phyloP scores from a whole-genome alignment of 2,888 invertebrate genomes.

The Biston stratarius region DNA sequence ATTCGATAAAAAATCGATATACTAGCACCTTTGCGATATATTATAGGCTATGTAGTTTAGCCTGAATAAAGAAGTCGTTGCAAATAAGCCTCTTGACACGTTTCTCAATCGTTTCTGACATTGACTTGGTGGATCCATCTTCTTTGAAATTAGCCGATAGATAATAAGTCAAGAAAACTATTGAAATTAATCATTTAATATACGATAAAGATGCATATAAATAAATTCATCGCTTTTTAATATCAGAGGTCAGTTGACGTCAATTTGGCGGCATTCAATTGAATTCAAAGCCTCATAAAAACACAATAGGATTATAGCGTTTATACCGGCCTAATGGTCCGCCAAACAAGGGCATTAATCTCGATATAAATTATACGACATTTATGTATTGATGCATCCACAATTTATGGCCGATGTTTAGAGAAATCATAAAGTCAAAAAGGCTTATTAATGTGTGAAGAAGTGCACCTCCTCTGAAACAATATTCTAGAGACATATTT shows the following conservation, averaged over 20 bases:
- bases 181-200: conserved; percentile 6
- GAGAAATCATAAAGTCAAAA: conserved; percentile 80
- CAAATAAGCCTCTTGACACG: too few species aligned
- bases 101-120: too few species aligned
- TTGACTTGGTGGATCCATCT: too few species aligned
- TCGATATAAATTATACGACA: conserved; percentile 69
- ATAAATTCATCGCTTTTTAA: conserved; percentile 71
- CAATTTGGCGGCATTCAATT: conserved; percentile 73
- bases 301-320: conserved; percentile 82
- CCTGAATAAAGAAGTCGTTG: too few species aligned
- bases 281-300: conserved; percentile 72
- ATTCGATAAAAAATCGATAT: too few species aligned
- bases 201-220: conserved; percentile 52
- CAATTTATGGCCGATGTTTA: conserved; percentile 80
- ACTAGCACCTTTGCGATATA: too few species aligned
- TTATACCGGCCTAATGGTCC: conserved; percentile 82
- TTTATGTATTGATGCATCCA: conserved; percentile 78
- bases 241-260: conserved; percentile 56
- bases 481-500: conserved; percentile 73
- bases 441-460: conserved; percentile 84
- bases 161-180: background rate
- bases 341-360: conserved; percentile 85
- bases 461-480: conserved; percentile 75
- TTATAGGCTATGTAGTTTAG: too few species aligned
- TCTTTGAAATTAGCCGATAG: background rate